Evolutionary conservation across 2,888 invertebrate genomes (phyloP), one percentile per base, ranked within the genome.

Genomic region (Apamea epomidion): DNA sequence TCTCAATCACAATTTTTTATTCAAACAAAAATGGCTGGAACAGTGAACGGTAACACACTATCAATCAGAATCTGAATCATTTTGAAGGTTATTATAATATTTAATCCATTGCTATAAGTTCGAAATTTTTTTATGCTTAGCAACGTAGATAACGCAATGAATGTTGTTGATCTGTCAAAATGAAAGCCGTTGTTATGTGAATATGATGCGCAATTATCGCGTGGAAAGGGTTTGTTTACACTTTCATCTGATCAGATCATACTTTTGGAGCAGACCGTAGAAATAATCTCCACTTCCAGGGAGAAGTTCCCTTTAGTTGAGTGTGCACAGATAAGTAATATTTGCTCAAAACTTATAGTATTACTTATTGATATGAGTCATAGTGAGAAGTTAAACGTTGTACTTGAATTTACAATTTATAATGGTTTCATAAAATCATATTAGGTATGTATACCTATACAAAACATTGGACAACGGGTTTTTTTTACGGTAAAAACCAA

Each of bases 401-500:
- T 76, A 48, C n/a, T 16, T 76, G 12, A 2, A 6, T 58, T 25
- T 64, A 10, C 64, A 14, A 54, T 32, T 18, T 64, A 10, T 64
- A 18, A 54, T 32, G 37, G 1, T 51, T 71, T 72, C 8, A n/a
- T 45, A 32, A 74, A 54, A 58, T 58, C 25, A 58, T 58, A 58
- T 74, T 45, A 45, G 42, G 37, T 37, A 62, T 5, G 42, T 42
- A 62, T 25, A 16, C 2, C 7, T 42, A 62, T 25, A 16, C 2
- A 12, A 21, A 25, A 14, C 1, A 16, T 18, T 54, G 54, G 18
- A 25, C n/a, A 7, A 32, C 12, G 45, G 32, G 25, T 48, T 76
- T 58, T 32, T 32, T 32, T 48, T 78, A 18, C 18, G 45, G 45
- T 54, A n/a, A 78, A 78, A 48, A 3, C 62, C 48, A 48, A 58